Evolutionary conservation across 2,797 vertebrate species (phyloP).

Genomic region (Periophthalmus magnuspinnatus): DNA sequence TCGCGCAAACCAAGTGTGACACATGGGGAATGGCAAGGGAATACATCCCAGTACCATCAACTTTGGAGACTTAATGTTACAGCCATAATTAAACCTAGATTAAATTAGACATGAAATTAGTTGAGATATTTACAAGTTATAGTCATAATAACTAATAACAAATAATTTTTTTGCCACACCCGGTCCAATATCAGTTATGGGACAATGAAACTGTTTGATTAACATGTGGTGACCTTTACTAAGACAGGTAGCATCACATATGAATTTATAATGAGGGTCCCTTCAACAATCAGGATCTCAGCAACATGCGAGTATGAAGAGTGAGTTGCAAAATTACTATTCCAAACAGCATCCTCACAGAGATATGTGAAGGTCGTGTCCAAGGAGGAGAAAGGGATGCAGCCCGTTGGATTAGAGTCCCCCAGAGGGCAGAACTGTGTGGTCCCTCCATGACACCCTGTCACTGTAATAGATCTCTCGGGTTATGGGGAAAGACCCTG

Average conservation of each 20-base stretch:
- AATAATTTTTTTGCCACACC: slow-evolving; percentile 25
- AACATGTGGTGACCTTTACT: slow-evolving; percentile 58
- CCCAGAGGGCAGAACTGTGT: slow-evolving; percentile 36
- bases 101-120: slow-evolving; percentile 22
- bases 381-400: slow-evolving; percentile 51
- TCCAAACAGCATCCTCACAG: slow-evolving; percentile 44
- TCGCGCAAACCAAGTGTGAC: slow-evolving; percentile 63
- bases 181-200: slow-evolving; percentile 22
- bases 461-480: slow-evolving; percentile 54
- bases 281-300: slow-evolving; percentile 5
- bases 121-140: slow-evolving; percentile 17
- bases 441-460: slow-evolving; percentile 50
- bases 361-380: slow-evolving; percentile 59
- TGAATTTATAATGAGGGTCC: slow-evolving; percentile 36
- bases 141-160: too few species aligned
- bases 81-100: slow-evolving; percentile 28
- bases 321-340: slow-evolving; percentile 46
- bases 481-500: slow-evolving; percentile 31
- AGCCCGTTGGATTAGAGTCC: slow-evolving; percentile 58
- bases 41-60: slow-evolving; percentile 56
- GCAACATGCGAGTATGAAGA: slow-evolving; percentile 25
- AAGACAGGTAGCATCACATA: slow-evolving; percentile 29
- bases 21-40: slow-evolving; percentile 47
- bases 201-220: slow-evolving; percentile 47
- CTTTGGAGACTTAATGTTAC: slow-evolving; percentile 27